These are phyloP conservation scores for Leptinotarsa haldemani DNA, from an alignment of 2,888 invertebrate species.

Conservation along the genomic window DNA sequence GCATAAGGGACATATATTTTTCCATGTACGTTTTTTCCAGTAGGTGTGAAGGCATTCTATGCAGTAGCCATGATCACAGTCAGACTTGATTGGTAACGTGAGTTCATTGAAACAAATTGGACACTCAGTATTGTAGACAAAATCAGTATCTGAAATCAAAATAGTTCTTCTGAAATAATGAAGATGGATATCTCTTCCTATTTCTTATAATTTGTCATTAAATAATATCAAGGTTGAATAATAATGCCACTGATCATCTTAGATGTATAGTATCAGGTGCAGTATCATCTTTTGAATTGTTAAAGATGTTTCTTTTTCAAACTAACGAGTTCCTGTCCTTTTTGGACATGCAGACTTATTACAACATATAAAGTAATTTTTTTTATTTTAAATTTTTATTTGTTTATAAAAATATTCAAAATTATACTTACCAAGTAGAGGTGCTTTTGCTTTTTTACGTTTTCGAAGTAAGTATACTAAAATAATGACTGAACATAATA, in stretches of 20 bases:
- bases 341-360: not conserved
- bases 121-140: constrained; percentile 53
- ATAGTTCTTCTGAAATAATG: not conserved
- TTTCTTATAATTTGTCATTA: too few relatives aligned
- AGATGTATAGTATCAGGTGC: too few relatives aligned
- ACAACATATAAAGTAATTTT: not conserved
- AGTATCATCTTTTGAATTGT: too few relatives aligned
- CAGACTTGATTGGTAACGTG: constrained; percentile 46
- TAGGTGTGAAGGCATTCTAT: constrained; percentile 50
- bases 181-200: too few relatives aligned
- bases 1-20: constrained; percentile 49
- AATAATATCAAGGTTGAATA: too few relatives aligned
- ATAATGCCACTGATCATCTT: too few relatives aligned
- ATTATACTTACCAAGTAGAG: constrained; percentile 9
- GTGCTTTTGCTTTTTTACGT: not conserved
- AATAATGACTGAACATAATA: constrained; percentile 6
- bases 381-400: not conserved
- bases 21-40: constrained; percentile 40
- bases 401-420: too few relatives aligned
- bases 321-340: too few relatives aligned
- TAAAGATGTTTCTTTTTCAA: too few relatives aligned
- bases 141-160: constrained; percentile 31
- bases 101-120: constrained; percentile 54
- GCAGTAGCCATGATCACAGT: constrained; percentile 55
- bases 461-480: not conserved